Evolutionary conservation across 1,140 invertebrate species (phyloP), one percentile per base, ranked within the genome.

Genomic region (Lutraria rhynchaena): DNA sequence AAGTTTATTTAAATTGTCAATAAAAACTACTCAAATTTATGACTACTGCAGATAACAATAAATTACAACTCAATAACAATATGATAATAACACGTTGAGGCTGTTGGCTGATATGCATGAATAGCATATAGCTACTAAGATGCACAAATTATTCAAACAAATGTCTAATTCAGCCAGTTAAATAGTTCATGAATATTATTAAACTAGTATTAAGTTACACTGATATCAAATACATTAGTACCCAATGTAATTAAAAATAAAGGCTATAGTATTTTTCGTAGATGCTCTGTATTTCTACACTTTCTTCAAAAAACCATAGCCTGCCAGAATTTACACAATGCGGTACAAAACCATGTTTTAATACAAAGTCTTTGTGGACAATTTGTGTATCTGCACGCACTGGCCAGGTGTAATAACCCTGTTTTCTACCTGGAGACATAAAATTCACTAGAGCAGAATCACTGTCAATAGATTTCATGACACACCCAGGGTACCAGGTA

Each of bases 271-370:
- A 53, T 24, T 53, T 53, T 17, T 53, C 19, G 17, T n/a, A 53
- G 4, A 53, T 9, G 19, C 24, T 53, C 24, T 53, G 5, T n/a
- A 53, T 53, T 7, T 17, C 4, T 4, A n/a, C 4, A 53, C 51
- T 9, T 17, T 53, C 51, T 7, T 53, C 17, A 22, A 53, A n/a
- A 17, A 9, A 53, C 51, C 51, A 53, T 24, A 53, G 19, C 24
- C 51, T 53, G 51, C 51, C 51, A 7, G 51, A 53, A 53, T 53
- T 53, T 24, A 53, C 19, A 53, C 51, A 53, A n/a, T 53, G 19
- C 24, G 51, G 51, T n/a, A 53, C 24, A 53, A 53, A 53, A 5
- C 51, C 51, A 9, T 17, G 4, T 17, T 53, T 53, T 53, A 53
- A 53, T n/a, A 53, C 51, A 53, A 53, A 53, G 3, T 5, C 24